Base-by-base conservation (phyloP, 2,797 vertebrate genomes). In the Decapterus maruadsi region DNA sequence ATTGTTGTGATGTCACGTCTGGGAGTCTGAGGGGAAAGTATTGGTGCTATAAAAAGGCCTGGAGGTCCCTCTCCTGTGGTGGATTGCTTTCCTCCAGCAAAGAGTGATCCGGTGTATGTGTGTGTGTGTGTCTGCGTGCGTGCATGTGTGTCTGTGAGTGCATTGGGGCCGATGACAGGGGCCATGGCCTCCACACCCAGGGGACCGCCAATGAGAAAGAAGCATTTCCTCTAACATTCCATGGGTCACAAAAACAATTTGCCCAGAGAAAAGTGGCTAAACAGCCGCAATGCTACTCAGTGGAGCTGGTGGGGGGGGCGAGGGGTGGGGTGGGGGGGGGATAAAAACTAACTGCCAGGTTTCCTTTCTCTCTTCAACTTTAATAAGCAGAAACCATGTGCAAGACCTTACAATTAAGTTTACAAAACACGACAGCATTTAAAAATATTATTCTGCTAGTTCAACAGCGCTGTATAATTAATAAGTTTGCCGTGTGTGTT, bases 121-220 rank as follows among this genome's bases (percentile, higher is more conserved):
- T 26, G 38, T 63, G 77, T 67, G 42, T 43, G 65, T 50, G 70
- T 68, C 53, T 55, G 20, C 29, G 6, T 70, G 42, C 1, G 56
- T 65, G 74, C 7, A 62, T 19, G 53, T 69, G 68, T 81, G 78
- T 84, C 36, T 77, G 82, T 78, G 87, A 82, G 90, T 76, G 90
- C 87, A 83, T 85, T 86, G 85, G 78, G 89, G 90, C 94, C 89
- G 93, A 94, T 94, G 94, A 96, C 94, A 95, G 94, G 89, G 94
- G 95, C 94, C 94, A 88, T 78, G 93, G 93, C 93, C 94, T 94
- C 89, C 89, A 92, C 91, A 93, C 95, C 90, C 91, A 63, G 87
- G 94, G 95, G 94, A 95, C 90, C 90, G 85, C 89, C 95, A 94
- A 95, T 95, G 93, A 95, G 94, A 96, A 95, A 95, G 92, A 95